phyloP scores from a whole-genome alignment of 2,888 invertebrate genomes.

The Pseudolycoriella hygida region DNA sequence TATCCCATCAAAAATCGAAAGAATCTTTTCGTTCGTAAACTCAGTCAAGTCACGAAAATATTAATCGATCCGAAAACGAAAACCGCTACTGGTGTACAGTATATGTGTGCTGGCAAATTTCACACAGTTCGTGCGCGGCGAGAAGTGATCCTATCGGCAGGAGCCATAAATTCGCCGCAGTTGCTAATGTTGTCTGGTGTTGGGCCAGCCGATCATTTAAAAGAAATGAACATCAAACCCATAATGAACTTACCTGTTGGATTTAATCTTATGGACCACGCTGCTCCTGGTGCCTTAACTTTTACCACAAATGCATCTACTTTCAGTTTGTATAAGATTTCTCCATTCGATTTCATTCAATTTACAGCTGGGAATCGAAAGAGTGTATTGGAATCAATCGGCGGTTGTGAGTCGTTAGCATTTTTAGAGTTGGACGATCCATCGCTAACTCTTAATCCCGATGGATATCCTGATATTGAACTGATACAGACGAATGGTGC shows the following conservation, averaged over 20 bases:
- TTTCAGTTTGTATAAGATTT: slow-evolving; percentile 21
- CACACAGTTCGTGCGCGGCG: slow-evolving; percentile 35
- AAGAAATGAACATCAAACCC: slow-evolving; percentile 33
- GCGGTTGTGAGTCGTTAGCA: slow-evolving; percentile 43
- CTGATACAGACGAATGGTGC: slow-evolving; percentile 42
- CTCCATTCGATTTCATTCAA: slow-evolving; percentile 18
- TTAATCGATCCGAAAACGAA: slow-evolving; percentile 32
- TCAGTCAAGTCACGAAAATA: slow-evolving; percentile 35
- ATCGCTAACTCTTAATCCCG: slow-evolving; percentile 21
- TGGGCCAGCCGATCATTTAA: slow-evolving; percentile 40
- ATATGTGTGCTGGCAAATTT: slow-evolving; percentile 28
- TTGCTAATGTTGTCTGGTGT: slow-evolving; percentile 63
- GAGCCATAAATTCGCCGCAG: slow-evolving; percentile 66
- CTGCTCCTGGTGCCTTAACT: slow-evolving; percentile 46
- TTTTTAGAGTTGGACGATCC: slow-evolving; percentile 41
- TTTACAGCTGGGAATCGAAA: slow-evolving; percentile 25
- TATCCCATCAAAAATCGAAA: slow-evolving; percentile 32
- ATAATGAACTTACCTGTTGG: slow-evolving; percentile 44
- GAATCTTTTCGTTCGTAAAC: slow-evolving; percentile 39
- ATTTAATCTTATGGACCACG: slow-evolving; percentile 43
- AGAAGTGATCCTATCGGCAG: slow-evolving; percentile 58
- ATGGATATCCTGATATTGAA: slow-evolving; percentile 50
- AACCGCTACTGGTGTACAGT: slow-evolving; percentile 36
- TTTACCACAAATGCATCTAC: slow-evolving; percentile 35
- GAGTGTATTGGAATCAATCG: slow-evolving; percentile 33